Conservation (phyloP, 2,113 vertebrate genomes). For the Lasiurus cinereus region DNA sequence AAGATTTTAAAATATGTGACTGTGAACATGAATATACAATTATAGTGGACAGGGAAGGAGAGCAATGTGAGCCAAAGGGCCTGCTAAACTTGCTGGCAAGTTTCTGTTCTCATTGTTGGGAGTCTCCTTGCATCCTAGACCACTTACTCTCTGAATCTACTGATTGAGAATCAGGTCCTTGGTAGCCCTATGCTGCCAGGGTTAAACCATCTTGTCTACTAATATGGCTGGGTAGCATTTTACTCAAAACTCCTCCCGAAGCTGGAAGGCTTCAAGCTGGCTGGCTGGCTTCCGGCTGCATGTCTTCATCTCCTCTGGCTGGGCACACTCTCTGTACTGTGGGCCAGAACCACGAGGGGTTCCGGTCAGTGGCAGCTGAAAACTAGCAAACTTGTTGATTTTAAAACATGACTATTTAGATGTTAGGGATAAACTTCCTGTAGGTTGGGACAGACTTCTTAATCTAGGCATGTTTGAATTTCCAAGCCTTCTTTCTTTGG, state of each 20-base stretch:
- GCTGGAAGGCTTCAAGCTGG: conserved; percentile 22
- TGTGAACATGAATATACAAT: conserved; percentile 81
- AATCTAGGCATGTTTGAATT: conserved; percentile 88
- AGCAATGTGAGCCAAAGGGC: conserved; percentile 51
- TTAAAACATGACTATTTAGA: conserved; percentile 90
- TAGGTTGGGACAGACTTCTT: conserved; percentile 84
- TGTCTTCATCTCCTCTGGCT: conserved; percentile 41
- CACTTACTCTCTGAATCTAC: conserved; percentile 60
- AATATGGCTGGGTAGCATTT: conserved; percentile 19
- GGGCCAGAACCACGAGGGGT: conserved; percentile 68
- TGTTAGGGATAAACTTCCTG: conserved; percentile 90
- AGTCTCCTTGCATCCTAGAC: conserved; percentile 51
- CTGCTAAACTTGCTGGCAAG: conserved; percentile 61
- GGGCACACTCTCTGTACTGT: conserved; percentile 75
- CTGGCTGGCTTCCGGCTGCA: conserved; percentile 54
- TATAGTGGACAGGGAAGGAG: conserved; percentile 75
- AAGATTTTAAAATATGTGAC: conserved; percentile 88
- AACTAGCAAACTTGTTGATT: conserved; percentile 87
- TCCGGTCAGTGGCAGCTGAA: conserved; percentile 82
- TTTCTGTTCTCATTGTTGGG: conserved; percentile 63
- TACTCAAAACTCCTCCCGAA: conserved; percentile 14
- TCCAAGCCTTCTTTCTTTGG: conserved; percentile 86
- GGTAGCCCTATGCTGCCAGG: not conserved
- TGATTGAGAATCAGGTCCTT: conserved; percentile 34
- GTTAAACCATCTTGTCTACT: conserved; percentile 61